Evolutionary conservation across 2,113 vertebrate species (phyloP), one percentile per base, ranked within the genome.

Genomic region (Eudyptes chrysolophus): DNA sequence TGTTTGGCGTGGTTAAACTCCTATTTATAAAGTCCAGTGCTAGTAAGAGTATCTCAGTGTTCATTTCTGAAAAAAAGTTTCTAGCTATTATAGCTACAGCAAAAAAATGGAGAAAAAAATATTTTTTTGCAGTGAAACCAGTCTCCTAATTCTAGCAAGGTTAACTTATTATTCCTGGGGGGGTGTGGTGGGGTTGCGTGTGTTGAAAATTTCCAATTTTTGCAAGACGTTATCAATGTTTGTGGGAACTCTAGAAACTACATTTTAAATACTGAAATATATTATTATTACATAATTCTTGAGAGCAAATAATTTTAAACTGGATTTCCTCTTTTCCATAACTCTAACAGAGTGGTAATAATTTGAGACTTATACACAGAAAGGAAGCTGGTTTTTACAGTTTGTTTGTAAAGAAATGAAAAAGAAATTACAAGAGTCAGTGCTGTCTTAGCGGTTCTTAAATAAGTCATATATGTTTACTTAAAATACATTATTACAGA

Each of bases 191-290:
- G 13, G 7, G 7, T 38, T 36, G 12, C 11, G 6, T 26, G 18
- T 54, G 19, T 25, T 79, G 44, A 71, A 83, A 52, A 86, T 51
- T 71, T 71, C 13, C 12, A 60, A 0, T 24, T 71, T 74, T 82
- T 78, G 16, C 24, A 64, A 42, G 54, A 55, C 3, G 3, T n/a
- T 71, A 4, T 75, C 1, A 32, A 46, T 0, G 0, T 52, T 80
- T 40, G 4, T 2, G 13, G 51, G 17, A 83, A 72, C 18, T 32
- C 12, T 38, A 49, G 14, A 76, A 38, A 54, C 15, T 64, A 8
- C 1, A 9, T 66, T 92, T 96, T 36, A 74, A 86, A 62, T 70
- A 65, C 36, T 48, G 7, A 16, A 65, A 72, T 68, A 4, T 22
- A 62, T 49, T 8, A 51, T 46, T 72, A 34, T 48, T 72, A 36